Percentiles rank a stretch among this genome's conserved stretches.
phyloP scores from a whole-genome alignment of 2,113 vertebrate species.

The Heterochromis multidens region DNA sequence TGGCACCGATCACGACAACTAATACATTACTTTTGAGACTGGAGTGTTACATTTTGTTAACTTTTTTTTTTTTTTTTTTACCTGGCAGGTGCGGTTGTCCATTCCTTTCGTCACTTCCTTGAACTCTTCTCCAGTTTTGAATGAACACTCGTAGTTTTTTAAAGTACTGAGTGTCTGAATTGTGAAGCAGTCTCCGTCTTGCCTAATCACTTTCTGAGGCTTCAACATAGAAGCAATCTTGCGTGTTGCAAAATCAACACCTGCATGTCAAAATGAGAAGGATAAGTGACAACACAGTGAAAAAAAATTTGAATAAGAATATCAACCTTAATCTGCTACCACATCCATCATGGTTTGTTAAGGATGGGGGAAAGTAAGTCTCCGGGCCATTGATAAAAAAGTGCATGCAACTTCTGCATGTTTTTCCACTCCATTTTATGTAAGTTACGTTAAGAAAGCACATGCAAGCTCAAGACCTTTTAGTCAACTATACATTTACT shows the following conservation, averaged over 20 bases:
- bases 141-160: conserved; percentile 76
- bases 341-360: too few species aligned
- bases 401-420: too few species aligned
- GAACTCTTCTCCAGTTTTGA: conserved; percentile 83
- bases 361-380: too few species aligned
- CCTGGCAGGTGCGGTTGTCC: conserved; percentile 86
- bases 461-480: neutral
- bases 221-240: conserved; percentile 85
- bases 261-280: conserved; percentile 52
- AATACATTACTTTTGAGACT: neutral
- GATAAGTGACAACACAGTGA: neutral
- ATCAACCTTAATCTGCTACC: neutral
- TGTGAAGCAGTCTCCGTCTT: conserved; percentile 80
- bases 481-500: neutral
- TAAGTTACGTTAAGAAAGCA: neutral
- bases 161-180: conserved; percentile 82
- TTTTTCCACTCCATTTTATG: neutral
- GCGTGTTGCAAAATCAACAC: conserved; percentile 85
- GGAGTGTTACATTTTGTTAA: neutral
- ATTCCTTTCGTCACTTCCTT: conserved; percentile 86
- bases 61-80: conserved; percentile 60
- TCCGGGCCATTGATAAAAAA: too few species aligned
- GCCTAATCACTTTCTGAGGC: conserved; percentile 88
- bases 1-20: neutral
- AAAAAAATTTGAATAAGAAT: neutral